A percentile compares a stretch with the other conserved stretches of the same genome.
Evolutionary conservation across 92 coral and sea anemone genomes (phyloP).

Genomic region (Phenganax subtilis): DNA sequence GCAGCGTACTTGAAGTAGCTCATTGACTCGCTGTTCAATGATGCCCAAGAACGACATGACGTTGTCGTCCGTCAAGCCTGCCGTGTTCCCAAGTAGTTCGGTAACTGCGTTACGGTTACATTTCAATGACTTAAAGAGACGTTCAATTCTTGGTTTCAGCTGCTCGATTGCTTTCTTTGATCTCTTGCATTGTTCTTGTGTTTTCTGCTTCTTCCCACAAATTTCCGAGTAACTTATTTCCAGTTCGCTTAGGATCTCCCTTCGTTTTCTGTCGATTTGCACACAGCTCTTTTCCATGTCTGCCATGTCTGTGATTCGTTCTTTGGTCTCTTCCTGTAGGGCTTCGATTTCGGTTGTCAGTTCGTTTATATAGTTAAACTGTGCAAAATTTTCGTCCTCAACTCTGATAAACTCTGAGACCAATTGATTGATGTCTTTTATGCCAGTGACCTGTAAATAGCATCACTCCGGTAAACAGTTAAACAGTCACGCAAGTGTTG

Average conservation of each 20-base stretch:
- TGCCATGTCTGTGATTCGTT: constrained; percentile 63
- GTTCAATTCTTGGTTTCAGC: constrained; percentile 74
- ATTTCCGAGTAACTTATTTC: constrained; percentile 56
- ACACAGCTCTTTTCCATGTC: constrained; percentile 63
- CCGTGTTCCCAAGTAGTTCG: constrained; percentile 80
- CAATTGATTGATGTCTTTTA: constrained; percentile 68
- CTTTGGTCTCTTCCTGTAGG: constrained; percentile 69
- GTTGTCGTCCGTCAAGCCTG: constrained; percentile 73
- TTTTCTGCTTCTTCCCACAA: constrained; percentile 46
- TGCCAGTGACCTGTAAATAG: constrained; percentile 60
- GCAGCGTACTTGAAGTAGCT: constrained; percentile 63
- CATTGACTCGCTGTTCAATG: constrained; percentile 87
- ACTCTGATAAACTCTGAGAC: constrained; percentile 78
- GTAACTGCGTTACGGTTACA: constrained; percentile 78
- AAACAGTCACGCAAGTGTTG: too few relatives aligned
- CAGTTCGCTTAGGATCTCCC: constrained; percentile 67
- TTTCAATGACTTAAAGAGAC: constrained; percentile 57
- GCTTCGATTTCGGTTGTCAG: constrained; percentile 78
- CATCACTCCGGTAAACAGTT: too few relatives aligned
- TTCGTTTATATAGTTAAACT: constrained; percentile 82
- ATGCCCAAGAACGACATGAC: constrained; percentile 79
- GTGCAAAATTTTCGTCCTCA: constrained; percentile 95
- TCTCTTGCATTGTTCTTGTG: constrained; percentile 49
- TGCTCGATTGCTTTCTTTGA: constrained; percentile 57
- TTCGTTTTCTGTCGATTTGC: constrained; percentile 64